Evolutionary conservation across 2,888 invertebrate species (phyloP).

Genomic region (Agriopis leucophaearia): DNA sequence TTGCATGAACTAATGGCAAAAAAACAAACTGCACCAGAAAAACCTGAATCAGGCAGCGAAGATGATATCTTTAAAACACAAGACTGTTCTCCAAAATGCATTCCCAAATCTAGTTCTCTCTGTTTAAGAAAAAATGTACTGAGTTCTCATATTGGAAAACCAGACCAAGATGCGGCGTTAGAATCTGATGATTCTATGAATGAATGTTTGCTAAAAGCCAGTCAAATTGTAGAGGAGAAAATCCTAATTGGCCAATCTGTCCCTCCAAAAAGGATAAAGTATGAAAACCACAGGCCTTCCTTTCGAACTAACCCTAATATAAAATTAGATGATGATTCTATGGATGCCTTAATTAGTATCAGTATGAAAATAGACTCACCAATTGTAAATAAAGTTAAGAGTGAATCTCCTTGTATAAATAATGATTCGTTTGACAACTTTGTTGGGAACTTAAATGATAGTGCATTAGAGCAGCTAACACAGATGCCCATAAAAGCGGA

Average conservation of each 20-base stretch:
- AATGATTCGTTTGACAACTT: constrained; percentile 83
- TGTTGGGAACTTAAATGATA: constrained; percentile 79
- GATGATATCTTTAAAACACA: constrained; percentile 75
- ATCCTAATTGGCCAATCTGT: constrained; percentile 58
- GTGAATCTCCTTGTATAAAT: constrained; percentile 64
- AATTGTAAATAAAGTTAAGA: constrained; percentile 58
- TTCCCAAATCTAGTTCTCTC: constrained; percentile 60
- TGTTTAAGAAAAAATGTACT: constrained; percentile 78
- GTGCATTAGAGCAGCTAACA: constrained; percentile 74
- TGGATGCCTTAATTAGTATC: constrained; percentile 71
- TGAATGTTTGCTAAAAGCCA: constrained; percentile 79
- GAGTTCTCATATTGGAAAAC: constrained; percentile 75
- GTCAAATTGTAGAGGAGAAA: constrained; percentile 80
- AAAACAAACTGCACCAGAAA: constrained; percentile 56
- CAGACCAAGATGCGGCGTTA: constrained; percentile 71
- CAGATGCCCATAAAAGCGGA: constrained; percentile 68
- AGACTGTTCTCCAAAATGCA: constrained; percentile 73
- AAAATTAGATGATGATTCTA: constrained; percentile 73
- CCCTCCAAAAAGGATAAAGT: constrained; percentile 59
- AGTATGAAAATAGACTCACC: constrained; percentile 76
- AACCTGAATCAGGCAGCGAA: constrained; percentile 68
- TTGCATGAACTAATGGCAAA: constrained; percentile 71
- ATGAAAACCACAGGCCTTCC: constrained; percentile 49
- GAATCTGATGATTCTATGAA: constrained; percentile 85
- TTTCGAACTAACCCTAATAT: constrained; percentile 54